phyloP scores from a whole-genome alignment of 1,140 invertebrate genomes.

The Drosophila rhopaloa region DNA sequence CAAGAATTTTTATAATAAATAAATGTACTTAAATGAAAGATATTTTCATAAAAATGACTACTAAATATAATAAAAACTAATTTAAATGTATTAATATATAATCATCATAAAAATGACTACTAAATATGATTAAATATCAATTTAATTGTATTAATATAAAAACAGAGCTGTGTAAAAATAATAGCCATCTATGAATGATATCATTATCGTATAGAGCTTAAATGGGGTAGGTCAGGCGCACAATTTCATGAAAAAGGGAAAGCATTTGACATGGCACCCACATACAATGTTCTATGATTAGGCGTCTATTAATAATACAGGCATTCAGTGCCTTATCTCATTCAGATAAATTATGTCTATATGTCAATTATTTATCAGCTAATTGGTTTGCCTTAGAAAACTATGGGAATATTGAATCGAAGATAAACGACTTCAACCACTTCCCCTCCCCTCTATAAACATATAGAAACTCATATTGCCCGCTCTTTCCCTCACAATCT shows the following conservation, averaged over 20 bases:
- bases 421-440: slow-evolving; percentile 4
- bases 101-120: too few relatives aligned
- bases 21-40: too few relatives aligned
- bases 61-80: too few relatives aligned
- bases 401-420: slow-evolving; percentile 14
- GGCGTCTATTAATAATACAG: slow-evolving; percentile 25
- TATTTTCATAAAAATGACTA: too few relatives aligned
- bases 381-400: slow-evolving; percentile 30
- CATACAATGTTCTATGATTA: slow-evolving; percentile 8
- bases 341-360: slow-evolving; percentile 23
- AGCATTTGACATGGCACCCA: background rate
- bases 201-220: background rate
- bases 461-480: background rate
- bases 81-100: background rate
- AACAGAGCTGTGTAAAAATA: too few relatives aligned
- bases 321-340: slow-evolving; percentile 20
- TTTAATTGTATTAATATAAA: too few relatives aligned
- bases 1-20: too few relatives aligned
- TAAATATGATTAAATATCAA: too few relatives aligned
- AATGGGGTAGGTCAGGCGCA: slow-evolving; percentile 5
- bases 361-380: slow-evolving; percentile 31
- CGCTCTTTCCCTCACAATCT: background rate
- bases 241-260: background rate
- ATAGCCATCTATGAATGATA: too few relatives aligned
- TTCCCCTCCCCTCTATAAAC: background rate